Percentiles rank a stretch among this genome's conserved stretches.
Evolutionary conservation across 2,888 invertebrate species (phyloP).

Genomic region (Acrobasis suavella): DNA sequence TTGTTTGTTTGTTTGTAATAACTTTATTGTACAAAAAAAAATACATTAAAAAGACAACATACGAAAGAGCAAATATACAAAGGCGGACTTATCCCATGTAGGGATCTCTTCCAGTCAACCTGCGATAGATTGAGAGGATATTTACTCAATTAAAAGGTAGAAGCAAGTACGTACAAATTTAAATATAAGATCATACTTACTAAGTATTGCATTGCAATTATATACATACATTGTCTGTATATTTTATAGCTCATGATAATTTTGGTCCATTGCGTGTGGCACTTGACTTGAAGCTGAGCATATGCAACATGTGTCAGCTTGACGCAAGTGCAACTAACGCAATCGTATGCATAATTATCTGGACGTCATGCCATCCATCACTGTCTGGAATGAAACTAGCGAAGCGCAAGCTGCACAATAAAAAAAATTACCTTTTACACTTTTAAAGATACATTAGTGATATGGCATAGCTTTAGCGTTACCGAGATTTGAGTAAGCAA

Average conservation of each 20-base stretch:
- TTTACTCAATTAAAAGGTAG: too few relatives aligned
- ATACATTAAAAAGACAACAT: too few relatives aligned
- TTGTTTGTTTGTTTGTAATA: too few relatives aligned
- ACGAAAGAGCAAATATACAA: too few relatives aligned
- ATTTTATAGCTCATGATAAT: conserved; percentile 28
- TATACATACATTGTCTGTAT: not conserved
- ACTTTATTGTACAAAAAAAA: too few relatives aligned
- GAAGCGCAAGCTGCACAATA: not conserved
- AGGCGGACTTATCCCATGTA: too few relatives aligned
- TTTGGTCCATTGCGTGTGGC: conserved; percentile 39
- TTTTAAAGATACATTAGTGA: not conserved
- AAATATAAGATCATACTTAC: too few relatives aligned
- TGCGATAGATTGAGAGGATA: too few relatives aligned
- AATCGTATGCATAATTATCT: conserved; percentile 30
- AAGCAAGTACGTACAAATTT: too few relatives aligned
- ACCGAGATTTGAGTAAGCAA: not conserved
- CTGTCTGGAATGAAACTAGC: conserved; percentile 13
- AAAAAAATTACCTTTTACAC: not conserved
- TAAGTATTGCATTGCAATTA: too few relatives aligned
- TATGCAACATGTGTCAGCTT: conserved; percentile 34
- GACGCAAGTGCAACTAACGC: conserved; percentile 29
- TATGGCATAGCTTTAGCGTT: not conserved
- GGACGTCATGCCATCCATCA: conserved; percentile 30
- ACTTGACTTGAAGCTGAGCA: conserved; percentile 32
- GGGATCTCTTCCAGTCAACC: too few relatives aligned